Evolutionary conservation across 2,888 invertebrate species (phyloP).

Genomic region (Acanthosoma haemorrhoidale): DNA sequence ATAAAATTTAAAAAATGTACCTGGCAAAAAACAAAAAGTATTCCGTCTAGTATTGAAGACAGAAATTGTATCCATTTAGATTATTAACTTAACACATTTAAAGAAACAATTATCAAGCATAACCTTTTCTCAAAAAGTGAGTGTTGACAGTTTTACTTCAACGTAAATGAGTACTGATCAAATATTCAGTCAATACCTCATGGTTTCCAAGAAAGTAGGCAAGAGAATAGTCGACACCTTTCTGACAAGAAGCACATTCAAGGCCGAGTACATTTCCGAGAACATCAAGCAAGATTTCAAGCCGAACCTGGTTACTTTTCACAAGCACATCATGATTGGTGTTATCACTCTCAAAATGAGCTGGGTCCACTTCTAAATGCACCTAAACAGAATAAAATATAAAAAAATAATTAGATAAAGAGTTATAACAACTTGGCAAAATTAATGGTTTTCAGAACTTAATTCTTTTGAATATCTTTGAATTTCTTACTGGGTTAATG

Average conservation of each 20-base stretch:
- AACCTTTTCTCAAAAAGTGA: too few species aligned
- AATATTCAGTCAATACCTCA: slow-evolving; percentile 57
- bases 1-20: too few species aligned
- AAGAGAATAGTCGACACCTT: slow-evolving; percentile 51
- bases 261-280: slow-evolving; percentile 64
- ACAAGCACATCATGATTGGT: slow-evolving; percentile 54
- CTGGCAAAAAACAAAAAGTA: too few species aligned
- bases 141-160: neutral
- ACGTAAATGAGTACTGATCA: too few species aligned
- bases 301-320: slow-evolving; percentile 62
- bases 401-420: neutral
- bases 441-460: too few species aligned
- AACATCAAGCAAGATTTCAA: slow-evolving; percentile 73
- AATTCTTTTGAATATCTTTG: too few species aligned
- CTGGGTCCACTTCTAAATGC: slow-evolving; percentile 73
- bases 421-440: too few species aligned
- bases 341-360: slow-evolving; percentile 59
- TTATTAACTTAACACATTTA: too few species aligned
- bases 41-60: too few species aligned
- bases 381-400: slow-evolving; percentile 53
- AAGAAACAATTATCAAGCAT: too few species aligned
- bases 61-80: too few species aligned
- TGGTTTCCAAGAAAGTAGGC: slow-evolving; percentile 77
- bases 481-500: too few species aligned
- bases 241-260: slow-evolving; percentile 51